Base-by-base conservation (phyloP, 2,888 invertebrate genomes). In the Drosophila vallismaia region DNA sequence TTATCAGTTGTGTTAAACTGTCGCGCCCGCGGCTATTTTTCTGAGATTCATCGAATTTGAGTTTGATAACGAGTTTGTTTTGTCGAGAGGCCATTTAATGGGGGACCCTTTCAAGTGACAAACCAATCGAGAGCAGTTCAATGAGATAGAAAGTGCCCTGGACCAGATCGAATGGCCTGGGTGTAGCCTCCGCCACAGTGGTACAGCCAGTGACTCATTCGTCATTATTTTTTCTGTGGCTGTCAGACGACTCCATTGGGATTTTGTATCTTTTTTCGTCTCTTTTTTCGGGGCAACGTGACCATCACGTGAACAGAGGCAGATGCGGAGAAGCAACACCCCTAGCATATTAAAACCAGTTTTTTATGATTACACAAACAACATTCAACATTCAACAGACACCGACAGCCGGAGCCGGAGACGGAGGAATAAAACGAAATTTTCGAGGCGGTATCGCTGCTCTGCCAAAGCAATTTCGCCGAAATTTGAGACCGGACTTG, bases 221-320 rank as follows among this genome's bases (percentile, higher is more conserved):
- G 36, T 50, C 62, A 38, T 33, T 19, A 28, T 28, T 46, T 14
- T 26, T 1, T 14, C 9, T 14, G 29, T 14, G 3, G 9, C 33
- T 8, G 29, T 6, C 14, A 19, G 19, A 19, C n/a, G 40, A 40
- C 42, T 42, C 19, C 42, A 42, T 10, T 42, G 4, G 29, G 49
- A 42, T 40, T 33, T 26, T 9, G 12, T 54, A 14, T 6, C 19
- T 1, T 12, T 1, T 12, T 38, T 0, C 36, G 36, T 36, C 36
- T 36, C n/a, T n/a, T 58, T 52, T 51, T 64, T 64, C 28, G 50
- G 58, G 48, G 26, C 79, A 79, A 76, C 71, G 75, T 84, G 75
- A 77, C 48, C 52, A 71, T 79, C 85, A 81, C 85, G 81, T 81
- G 81, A 78, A 50, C 9, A 51, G 24, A 36, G 28, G n/a, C 19